These are phyloP conservation scores for Bursaphelenchus okinawaensis DNA, from an alignment of 2,888 invertebrate species.

Conservation along the genomic window DNA sequence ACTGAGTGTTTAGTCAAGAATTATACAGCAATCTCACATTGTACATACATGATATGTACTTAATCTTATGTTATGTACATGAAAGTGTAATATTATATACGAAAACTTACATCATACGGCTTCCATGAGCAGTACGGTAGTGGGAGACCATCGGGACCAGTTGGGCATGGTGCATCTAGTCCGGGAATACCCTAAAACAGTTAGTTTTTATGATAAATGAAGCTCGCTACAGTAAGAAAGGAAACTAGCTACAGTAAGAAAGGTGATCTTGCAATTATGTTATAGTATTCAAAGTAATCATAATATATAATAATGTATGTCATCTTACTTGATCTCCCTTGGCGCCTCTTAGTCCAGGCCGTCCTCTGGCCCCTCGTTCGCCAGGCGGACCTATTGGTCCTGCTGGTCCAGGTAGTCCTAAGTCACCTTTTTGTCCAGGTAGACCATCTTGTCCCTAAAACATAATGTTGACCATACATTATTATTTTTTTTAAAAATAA, in stretches of 20 bases:
- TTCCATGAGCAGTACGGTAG: conserved; percentile 74
- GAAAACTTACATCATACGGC: conserved; percentile 43
- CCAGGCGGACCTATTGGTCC: conserved; percentile 39
- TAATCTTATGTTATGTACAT: too few species aligned
- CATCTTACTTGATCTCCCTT: conserved; percentile 40
- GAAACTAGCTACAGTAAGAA: too few species aligned
- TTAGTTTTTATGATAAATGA: not conserved
- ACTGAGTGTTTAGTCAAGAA: too few species aligned
- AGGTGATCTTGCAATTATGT: too few species aligned
- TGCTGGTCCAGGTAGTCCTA: conserved; percentile 26
- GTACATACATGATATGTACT: too few species aligned
- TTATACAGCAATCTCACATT: too few species aligned
- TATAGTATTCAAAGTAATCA: too few species aligned
- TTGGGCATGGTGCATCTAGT: conserved; percentile 94
- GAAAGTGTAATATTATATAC: too few species aligned
- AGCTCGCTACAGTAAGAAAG: too few species aligned
- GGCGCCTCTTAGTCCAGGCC: conserved; percentile 37
- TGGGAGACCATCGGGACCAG: conserved; percentile 89
- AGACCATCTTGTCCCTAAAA: conserved; percentile 45
- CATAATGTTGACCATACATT: too few species aligned
- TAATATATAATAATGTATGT: too few species aligned
- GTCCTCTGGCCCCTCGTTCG: conserved; percentile 36
- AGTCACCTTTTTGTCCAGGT: conserved; percentile 40
- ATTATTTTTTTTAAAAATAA: too few species aligned
- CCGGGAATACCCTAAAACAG: conserved; percentile 78